Base-by-base conservation (phyloP, 2,888 invertebrate genomes). In the Entomobrya proxima region DNA sequence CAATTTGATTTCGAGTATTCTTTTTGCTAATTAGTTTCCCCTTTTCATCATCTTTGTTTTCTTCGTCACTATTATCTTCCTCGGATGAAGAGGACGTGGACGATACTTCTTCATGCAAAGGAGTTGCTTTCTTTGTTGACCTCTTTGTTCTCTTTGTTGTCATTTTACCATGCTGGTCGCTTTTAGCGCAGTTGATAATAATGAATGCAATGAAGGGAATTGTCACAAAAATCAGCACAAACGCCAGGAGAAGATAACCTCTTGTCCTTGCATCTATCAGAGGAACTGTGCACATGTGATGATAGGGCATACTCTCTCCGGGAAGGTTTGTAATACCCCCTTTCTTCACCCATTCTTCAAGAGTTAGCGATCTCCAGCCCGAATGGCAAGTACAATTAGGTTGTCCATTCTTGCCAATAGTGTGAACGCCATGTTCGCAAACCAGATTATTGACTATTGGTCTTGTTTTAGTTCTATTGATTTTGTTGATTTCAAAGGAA, bases 281-380 rank as follows among this genome's bases (percentile, higher is more conserved):
- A 6, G 50, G 50, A 1, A 79, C 58, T 11, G 37, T 79, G 21
- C 79, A 79, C 32, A 79, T 30, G 18, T 18, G 37, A 24, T 44
- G 67, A 1, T 47, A 30, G 3, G 64, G 44, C 1, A 47, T 2
- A 0, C 30, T 32, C 3, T 44, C 35, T 0, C 30, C 61, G 3
- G 47, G 21, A 21, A 27, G 18, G n/a, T 44, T 6, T 15, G 67
- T 24, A 7, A 69, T n/a, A 0, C 80, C 69, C 2, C 80, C 72
- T 21, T 80, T 80, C 40, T 40, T 30, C n/a, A 27, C 15, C 84
- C 77, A 76, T 30, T 77, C 84, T 77, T 77, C 77, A 1, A 50
- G 30, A 4, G 84, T 47, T 0, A 47, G 30, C 5, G 84, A 77
- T 37, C 64, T 55, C 84, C 84, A 84, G 2, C 84, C 84, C 4